Conservation (phyloP, 2,888 invertebrate genomes). For the Torymus tubicola region DNA sequence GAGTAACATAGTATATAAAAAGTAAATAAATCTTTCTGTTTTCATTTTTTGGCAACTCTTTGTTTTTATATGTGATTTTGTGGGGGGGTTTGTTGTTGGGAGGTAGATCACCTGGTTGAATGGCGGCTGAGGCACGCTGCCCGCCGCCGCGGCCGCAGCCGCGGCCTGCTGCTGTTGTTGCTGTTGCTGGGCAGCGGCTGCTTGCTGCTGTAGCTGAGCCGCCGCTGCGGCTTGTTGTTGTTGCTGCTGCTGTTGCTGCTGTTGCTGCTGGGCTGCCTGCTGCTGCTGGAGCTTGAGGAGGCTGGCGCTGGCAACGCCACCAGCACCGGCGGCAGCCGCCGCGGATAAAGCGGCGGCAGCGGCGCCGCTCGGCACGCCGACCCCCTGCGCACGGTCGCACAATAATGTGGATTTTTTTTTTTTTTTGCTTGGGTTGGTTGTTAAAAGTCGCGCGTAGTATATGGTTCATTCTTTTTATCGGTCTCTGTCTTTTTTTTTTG, state of each 20-base stretch:
- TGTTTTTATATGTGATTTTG: no score
- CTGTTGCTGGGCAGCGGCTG: conserved; percentile 69
- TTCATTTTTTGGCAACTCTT: no score
- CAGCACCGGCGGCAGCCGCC: conserved; percentile 74
- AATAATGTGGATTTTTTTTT: conserved; percentile 16
- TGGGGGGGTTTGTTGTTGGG: no score
- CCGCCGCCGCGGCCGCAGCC: conserved; percentile 56
- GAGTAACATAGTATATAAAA: no score
- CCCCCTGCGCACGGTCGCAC: conserved; percentile 67
- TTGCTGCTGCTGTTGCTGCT: conserved; percentile 73
- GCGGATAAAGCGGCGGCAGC: conserved; percentile 71
- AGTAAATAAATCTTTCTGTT: no score
- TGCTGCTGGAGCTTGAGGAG: conserved; percentile 74
- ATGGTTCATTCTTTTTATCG: no score
- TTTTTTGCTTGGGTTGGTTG: no score
- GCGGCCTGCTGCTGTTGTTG: conserved; percentile 72
- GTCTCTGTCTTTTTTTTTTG: no score
- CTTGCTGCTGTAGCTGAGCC: conserved; percentile 68
- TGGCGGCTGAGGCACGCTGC: conserved; percentile 72
- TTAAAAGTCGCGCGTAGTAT: no score
- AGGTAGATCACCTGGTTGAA: conserved; percentile 73
- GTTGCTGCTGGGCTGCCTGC: conserved; percentile 69
- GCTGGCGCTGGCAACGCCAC: conserved; percentile 71
- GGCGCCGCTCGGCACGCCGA: conserved; percentile 73
- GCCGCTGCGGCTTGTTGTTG: conserved; percentile 67